Percentiles rank a stretch among this genome's conserved stretches.
phyloP scores from a whole-genome alignment of 1,140 invertebrate species.

The Hyles vespertilio region DNA sequence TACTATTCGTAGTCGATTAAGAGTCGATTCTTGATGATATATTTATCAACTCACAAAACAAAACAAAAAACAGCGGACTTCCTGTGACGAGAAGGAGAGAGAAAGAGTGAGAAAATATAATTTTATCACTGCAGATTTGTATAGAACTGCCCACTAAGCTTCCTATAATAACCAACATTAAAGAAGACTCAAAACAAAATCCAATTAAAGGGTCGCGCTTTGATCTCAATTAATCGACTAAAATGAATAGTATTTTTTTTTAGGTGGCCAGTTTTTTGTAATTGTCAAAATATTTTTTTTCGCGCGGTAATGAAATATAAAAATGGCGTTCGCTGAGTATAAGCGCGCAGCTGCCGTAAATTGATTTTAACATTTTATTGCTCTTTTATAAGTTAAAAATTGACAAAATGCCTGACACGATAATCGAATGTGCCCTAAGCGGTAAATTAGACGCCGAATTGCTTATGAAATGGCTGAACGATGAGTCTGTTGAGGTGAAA shows the following conservation, averaged over 20 bases:
- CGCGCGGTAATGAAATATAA: background rate
- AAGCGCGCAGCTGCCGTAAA: constrained; percentile 37
- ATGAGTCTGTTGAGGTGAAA: constrained; percentile 54
- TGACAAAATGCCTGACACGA: constrained; percentile 55
- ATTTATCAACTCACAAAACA: background rate
- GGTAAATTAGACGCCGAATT: constrained; percentile 49
- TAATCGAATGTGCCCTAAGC: constrained; percentile 57
- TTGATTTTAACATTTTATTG: constrained; percentile 24
- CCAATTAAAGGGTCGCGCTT: too few species aligned
- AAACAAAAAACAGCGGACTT: background rate
- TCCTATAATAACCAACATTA: background rate
- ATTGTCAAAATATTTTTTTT: background rate
- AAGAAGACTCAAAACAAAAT: background rate
- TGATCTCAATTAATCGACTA: background rate
- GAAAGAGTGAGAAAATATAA: background rate
- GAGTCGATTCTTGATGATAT: background rate
- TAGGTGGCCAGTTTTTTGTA: background rate
- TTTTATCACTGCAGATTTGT: background rate
- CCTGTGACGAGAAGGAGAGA: background rate
- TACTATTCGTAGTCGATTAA: background rate
- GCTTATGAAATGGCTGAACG: constrained; percentile 55
- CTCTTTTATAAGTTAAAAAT: constrained; percentile 25
- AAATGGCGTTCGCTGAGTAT: constrained; percentile 24
- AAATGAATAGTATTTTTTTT: background rate
- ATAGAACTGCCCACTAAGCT: background rate